Conservation (phyloP, 2,888 invertebrate species). For the Willowsia nigromaculata region DNA sequence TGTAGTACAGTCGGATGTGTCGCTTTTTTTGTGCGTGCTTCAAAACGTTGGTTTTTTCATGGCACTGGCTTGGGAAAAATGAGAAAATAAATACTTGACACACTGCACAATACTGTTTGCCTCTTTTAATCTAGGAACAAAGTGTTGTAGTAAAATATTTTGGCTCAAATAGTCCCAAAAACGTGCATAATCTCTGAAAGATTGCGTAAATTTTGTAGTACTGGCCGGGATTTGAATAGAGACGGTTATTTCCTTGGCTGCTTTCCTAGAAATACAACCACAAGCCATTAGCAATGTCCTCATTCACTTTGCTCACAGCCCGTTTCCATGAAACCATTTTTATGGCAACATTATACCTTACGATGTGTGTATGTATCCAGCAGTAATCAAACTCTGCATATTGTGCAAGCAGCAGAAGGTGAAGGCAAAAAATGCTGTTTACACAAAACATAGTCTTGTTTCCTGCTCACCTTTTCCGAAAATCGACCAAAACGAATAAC, state of each 20-base stretch:
- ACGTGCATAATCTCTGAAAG: no score
- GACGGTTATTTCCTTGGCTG: background rate
- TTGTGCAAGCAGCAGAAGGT: background rate
- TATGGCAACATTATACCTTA: background rate
- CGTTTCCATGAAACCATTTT: background rate
- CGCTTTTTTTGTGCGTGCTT: background rate
- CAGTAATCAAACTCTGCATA: no score
- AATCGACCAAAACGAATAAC: background rate
- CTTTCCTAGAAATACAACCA: background rate
- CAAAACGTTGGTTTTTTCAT: background rate
- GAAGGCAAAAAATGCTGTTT: background rate
- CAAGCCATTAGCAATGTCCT: no score
- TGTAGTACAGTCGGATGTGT: background rate
- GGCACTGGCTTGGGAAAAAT: background rate
- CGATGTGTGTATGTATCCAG: background rate
- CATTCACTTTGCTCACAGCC: background rate
- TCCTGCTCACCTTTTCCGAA: background rate
- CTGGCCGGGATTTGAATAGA: background rate
- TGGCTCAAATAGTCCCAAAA: no score
- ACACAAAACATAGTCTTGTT: background rate
- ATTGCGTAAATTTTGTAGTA: background rate
- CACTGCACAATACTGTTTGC: no score
- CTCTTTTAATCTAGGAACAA: no score
- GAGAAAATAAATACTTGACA: background rate
- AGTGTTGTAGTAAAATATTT: no score